Conservation (phyloP, 1,140 invertebrate species). For the Plodia interpunctella region DNA sequence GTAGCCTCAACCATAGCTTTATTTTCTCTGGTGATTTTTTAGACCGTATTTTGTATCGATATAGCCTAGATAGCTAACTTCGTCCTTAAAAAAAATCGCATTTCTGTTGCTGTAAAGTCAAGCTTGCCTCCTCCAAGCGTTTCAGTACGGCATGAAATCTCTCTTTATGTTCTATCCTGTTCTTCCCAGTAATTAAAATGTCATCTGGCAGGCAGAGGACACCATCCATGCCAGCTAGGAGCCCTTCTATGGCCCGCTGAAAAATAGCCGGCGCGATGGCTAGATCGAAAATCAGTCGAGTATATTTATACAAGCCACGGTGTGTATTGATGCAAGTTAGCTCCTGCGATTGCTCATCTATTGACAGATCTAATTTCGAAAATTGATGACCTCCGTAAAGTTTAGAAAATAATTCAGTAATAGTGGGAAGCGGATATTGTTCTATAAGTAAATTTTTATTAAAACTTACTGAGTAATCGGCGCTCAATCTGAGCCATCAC, state of each 20-base stretch:
- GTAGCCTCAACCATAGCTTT: neutral
- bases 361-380: constrained; percentile 9
- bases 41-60: neutral
- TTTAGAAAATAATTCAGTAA: neutral
- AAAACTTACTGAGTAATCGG: neutral
- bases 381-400: neutral
- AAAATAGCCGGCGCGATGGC: constrained; percentile 28
- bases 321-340: constrained; percentile 11
- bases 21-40: constrained; percentile 2
- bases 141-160: constrained; percentile 20
- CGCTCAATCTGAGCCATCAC: neutral
- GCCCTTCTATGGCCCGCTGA: constrained; percentile 33
- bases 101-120: constrained; percentile 19
- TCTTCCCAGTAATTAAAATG: constrained; percentile 20
- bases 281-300: constrained; percentile 19
- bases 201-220: constrained; percentile 23
- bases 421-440: neutral
- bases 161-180: constrained; percentile 14
- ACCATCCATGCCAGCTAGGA: constrained; percentile 24
- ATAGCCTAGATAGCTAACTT: constrained; percentile 8
- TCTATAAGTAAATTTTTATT: constrained; percentile 1
- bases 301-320: constrained; percentile 5
- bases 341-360: neutral
- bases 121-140: constrained; percentile 22
- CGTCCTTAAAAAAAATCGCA: constrained; percentile 5